Conservation (phyloP, 2,113 vertebrate genomes). For the Parotia lawesii region DNA sequence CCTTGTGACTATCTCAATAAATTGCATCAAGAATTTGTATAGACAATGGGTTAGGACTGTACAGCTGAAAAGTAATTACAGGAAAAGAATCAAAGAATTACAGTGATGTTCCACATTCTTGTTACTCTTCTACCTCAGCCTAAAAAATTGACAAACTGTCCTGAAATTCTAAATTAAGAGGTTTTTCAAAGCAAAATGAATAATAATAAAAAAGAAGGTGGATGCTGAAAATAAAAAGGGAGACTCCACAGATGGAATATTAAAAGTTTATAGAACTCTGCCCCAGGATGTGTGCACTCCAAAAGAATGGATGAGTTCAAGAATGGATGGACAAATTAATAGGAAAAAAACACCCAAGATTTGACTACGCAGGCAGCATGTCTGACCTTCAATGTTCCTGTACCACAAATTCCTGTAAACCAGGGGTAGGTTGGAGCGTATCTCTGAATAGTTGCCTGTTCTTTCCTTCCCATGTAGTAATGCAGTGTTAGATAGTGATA, state of each 20-base stretch:
- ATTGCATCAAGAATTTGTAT: neutral
- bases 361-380: accelerated
- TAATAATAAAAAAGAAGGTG: neutral
- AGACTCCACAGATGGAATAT: neutral
- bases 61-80: neutral
- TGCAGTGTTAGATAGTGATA: neutral
- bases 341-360: neutral
- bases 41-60: neutral
- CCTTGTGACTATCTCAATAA: neutral
- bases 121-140: neutral
- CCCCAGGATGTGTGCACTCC: too few species aligned
- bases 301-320: neutral
- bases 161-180: neutral
- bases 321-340: neutral
- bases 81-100: neutral
- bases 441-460: neutral
- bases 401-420: neutral
- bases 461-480: neutral
- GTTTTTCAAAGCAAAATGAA: neutral
- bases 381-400: neutral
- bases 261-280: neutral
- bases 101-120: neutral
- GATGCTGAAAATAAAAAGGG: neutral
- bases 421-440: neutral
- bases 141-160: neutral